Evolutionary conservation across 2,113 vertebrate genomes (phyloP).

Genomic region (Hystrix cristata): DNA sequence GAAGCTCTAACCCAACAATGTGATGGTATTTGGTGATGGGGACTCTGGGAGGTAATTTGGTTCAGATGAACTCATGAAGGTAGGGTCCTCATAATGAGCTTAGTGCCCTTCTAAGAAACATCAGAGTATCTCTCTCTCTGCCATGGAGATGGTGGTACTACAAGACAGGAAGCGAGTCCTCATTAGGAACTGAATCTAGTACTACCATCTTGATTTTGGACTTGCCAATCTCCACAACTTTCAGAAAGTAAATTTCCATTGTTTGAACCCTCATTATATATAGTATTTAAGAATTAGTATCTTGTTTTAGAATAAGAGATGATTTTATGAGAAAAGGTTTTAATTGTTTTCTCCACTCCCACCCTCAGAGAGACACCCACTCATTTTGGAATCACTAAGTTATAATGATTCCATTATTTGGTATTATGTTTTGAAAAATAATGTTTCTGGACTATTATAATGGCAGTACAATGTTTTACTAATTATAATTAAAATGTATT

Average conservation of each 20-base stretch:
- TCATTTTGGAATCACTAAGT: not conserved
- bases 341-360: not conserved
- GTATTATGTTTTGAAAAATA: not conserved
- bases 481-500: not conserved
- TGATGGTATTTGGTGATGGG: not conserved
- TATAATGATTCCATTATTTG: slow-evolving; percentile 17
- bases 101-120: not conserved
- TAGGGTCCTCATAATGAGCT: not conserved
- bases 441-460: not conserved
- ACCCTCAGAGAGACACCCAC: not conserved
- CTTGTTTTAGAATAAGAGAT: not conserved
- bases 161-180: not conserved
- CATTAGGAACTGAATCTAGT: not conserved
- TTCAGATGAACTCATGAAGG: not conserved
- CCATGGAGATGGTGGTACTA: not conserved
- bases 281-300: not conserved
- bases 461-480: not conserved
- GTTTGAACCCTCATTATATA: not conserved
- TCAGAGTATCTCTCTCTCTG: not conserved
- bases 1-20: not conserved
- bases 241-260: not conserved
- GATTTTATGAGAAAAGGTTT: not conserved
- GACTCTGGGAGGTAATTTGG: not conserved
- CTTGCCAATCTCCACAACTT: not conserved
- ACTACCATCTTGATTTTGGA: not conserved